phyloP scores from a whole-genome alignment of 2,888 invertebrate species.

The Adelognathus sp. region DNA sequence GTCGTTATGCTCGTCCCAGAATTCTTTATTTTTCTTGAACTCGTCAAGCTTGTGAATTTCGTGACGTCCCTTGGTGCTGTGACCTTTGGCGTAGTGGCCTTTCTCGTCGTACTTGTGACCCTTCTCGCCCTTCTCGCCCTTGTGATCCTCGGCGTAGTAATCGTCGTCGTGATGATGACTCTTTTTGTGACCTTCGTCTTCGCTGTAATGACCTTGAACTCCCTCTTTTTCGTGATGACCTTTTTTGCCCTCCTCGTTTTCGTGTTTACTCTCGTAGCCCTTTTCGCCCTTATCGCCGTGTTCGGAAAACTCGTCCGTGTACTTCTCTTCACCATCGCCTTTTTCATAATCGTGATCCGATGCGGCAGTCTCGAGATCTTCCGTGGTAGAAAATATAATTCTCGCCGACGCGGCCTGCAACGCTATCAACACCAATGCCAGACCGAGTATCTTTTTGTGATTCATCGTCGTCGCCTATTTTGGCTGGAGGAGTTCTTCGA shows the following conservation, averaged over 20 bases:
- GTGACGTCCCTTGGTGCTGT: conserved; percentile 91
- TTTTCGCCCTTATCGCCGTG: conserved; percentile 89
- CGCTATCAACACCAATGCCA: conserved; percentile 22
- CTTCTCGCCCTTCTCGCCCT: conserved; percentile 90
- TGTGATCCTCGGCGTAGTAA: conserved; percentile 85
- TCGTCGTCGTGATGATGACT: conserved; percentile 86
- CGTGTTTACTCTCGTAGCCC: conserved; percentile 89
- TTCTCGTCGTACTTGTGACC: conserved; percentile 91
- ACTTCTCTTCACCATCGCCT: conserved; percentile 87
- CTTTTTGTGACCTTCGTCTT: conserved; percentile 85
- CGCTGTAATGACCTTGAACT: conserved; percentile 85
- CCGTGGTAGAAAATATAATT: conserved; percentile 81
- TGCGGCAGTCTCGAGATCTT: conserved; percentile 51
- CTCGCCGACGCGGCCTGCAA: conserved; percentile 70
- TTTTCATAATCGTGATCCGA: conserved; percentile 75
- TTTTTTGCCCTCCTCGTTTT: conserved; percentile 86
- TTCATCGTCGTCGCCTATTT: conserved; percentile 25
- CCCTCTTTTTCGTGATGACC: conserved; percentile 84
- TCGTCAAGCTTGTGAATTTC: conserved; percentile 87
- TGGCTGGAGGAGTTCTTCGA: not conserved
- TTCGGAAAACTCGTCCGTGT: conserved; percentile 85
- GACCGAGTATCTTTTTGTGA: not conserved
- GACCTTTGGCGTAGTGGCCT: conserved; percentile 91
- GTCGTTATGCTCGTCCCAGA: conserved; percentile 86
- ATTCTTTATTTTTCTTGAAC: conserved; percentile 90